phyloP scores from a whole-genome alignment of 2,113 vertebrate genomes.

The Heliornis fulica region DNA sequence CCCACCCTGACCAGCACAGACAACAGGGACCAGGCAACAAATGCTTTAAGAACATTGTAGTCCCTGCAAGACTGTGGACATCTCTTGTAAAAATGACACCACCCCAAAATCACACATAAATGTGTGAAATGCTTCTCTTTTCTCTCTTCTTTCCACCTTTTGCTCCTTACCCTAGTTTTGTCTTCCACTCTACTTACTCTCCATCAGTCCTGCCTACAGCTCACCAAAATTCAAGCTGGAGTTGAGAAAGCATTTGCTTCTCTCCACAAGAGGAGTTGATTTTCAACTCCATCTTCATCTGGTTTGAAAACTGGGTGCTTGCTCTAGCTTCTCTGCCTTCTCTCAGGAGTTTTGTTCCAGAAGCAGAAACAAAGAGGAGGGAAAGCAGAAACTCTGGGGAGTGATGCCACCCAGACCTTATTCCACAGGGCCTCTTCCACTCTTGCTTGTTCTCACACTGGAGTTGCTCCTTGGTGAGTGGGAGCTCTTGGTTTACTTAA shows the following conservation, averaged over 20 bases:
- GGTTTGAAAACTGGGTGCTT: not conserved
- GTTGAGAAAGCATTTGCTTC: not conserved
- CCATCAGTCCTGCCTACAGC: not conserved
- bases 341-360: not conserved
- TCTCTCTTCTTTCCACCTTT: not conserved
- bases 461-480: not conserved
- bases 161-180: not conserved
- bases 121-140: not conserved
- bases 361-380: not conserved
- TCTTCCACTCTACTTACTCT: not conserved
- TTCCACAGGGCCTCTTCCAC: not conserved
- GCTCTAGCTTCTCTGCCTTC: not conserved
- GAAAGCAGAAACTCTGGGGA: not conserved
- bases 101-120: not conserved
- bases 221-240: not conserved
- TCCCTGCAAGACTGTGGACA: not conserved
- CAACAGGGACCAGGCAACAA: not conserved
- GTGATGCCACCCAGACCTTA: not conserved
- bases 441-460: not conserved
- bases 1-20: not conserved
- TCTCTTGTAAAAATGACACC: not conserved
- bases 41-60: fast-evolving
- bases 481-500: not conserved
- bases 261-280: not conserved
- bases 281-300: not conserved